Evolutionary conservation across 2,888 invertebrate species (phyloP).

Genomic region (Norana najaformis): DNA sequence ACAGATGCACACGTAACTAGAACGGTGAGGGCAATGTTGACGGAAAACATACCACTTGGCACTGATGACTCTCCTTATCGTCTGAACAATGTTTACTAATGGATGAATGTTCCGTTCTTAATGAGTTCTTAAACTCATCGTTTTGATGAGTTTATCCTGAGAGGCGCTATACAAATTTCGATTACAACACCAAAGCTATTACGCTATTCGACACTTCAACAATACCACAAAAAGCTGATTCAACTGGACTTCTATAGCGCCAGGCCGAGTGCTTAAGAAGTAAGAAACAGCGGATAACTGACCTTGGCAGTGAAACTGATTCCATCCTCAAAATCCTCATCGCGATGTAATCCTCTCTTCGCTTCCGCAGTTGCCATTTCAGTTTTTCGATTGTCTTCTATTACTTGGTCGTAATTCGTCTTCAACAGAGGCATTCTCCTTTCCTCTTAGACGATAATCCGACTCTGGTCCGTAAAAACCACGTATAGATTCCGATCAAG

Average conservation of each 20-base stretch:
- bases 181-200: no score
- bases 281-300: background rate
- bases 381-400: background rate
- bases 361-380: background rate
- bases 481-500: background rate
- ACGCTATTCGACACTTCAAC: background rate
- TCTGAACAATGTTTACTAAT: no score
- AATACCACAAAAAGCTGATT: background rate
- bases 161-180: no score
- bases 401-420: background rate
- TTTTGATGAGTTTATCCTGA: no score
- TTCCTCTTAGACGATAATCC: background rate
- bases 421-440: background rate
- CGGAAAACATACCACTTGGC: background rate
- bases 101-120: no score
- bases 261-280: background rate
- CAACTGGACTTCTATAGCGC: background rate
- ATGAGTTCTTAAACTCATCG: no score
- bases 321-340: conserved; percentile 20
- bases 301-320: conserved; percentile 14
- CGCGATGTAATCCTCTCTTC: background rate
- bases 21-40: background rate
- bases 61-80: no score
- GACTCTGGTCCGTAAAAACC: background rate
- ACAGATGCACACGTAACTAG: background rate